Percentiles rank a stretch among this genome's conserved stretches.
Evolutionary conservation across 1,140 invertebrate species (phyloP).

Genomic region (Oryctes rhinoceros): DNA sequence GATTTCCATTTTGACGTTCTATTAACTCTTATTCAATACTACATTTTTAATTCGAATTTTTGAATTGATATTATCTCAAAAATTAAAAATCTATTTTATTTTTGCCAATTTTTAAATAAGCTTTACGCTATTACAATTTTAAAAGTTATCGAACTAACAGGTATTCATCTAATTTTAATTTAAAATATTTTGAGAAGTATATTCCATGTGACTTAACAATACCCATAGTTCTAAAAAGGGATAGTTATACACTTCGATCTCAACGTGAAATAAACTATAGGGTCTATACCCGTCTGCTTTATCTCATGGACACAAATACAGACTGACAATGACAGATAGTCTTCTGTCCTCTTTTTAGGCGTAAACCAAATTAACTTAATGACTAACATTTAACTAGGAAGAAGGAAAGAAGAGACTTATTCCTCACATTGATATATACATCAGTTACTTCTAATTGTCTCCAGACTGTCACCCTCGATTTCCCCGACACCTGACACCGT

Average conservation of each 20-base stretch:
- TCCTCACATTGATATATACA: constrained; percentile 49
- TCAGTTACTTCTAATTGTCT: constrained; percentile 52
- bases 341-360: constrained; percentile 23
- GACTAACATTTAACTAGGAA: constrained; percentile 54
- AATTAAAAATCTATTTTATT: too few relatives aligned
- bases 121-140: not conserved
- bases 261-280: too few relatives aligned
- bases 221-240: not conserved
- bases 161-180: not conserved
- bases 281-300: constrained; percentile 6
- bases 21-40: too few relatives aligned
- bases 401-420: constrained; percentile 52
- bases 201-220: too few relatives aligned
- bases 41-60: too few relatives aligned
- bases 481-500: constrained; percentile 53
- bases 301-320: constrained; percentile 19
- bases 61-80: too few relatives aligned
- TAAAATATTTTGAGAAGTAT: too few relatives aligned
- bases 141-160: not conserved
- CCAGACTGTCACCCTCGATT: constrained; percentile 47
- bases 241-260: too few relatives aligned
- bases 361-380: constrained; percentile 55
- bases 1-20: too few relatives aligned
- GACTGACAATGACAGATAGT: constrained; percentile 42
- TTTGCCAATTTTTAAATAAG: too few relatives aligned